Evolutionary conservation across 2,113 vertebrate genomes (phyloP).

Genomic region (Petromus typicus): DNA sequence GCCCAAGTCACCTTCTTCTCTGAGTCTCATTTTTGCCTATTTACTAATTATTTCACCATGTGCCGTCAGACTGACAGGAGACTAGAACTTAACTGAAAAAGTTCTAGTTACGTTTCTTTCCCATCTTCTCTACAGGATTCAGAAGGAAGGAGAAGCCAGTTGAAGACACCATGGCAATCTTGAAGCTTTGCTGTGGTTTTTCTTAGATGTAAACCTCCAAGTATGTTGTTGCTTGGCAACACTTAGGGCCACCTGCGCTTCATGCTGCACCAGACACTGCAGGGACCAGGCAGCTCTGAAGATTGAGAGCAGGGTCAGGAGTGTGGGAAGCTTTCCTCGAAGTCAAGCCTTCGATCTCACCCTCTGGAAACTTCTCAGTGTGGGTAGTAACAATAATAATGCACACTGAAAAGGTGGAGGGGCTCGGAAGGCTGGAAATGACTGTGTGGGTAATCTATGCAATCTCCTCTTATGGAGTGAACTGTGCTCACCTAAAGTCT

Average conservation of each 20-base stretch:
- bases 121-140: too few species aligned
- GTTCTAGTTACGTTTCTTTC: too few species aligned
- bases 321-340: background rate
- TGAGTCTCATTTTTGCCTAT: too few species aligned
- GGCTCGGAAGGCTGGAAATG: background rate
- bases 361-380: background rate
- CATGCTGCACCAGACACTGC: background rate
- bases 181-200: background rate
- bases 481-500: background rate
- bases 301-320: background rate
- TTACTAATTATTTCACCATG: too few species aligned
- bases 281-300: background rate
- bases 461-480: accelerated
- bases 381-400: too few species aligned
- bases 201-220: background rate
- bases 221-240: background rate
- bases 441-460: background rate
- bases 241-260: background rate
- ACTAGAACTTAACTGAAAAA: too few species aligned
- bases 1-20: too few species aligned
- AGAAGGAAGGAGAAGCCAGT: background rate
- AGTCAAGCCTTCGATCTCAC: background rate
- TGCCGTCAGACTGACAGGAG: too few species aligned
- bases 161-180: background rate
- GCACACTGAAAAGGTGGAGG: background rate